Base-by-base conservation (phyloP, 2,113 vertebrate species). In the Nibea coibor region DNA sequence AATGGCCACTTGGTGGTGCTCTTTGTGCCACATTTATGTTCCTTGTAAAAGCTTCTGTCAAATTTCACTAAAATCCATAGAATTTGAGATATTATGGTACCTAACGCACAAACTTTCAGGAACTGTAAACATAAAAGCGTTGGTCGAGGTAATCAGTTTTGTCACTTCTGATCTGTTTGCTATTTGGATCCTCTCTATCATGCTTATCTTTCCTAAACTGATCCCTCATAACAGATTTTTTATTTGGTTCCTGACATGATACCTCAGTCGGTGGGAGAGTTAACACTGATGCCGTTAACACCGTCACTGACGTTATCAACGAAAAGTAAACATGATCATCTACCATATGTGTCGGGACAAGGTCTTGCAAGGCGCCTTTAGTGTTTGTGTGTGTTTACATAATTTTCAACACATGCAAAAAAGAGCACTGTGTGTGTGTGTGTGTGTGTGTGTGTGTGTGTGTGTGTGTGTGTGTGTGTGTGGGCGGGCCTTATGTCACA, bases 401-500 rank as follows among this genome's bases (percentile, higher is more conserved):
- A 51, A 42, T 72, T 61, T 53, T 69, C 15, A 76, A n/a, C 53
- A 22, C 4, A 53, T 22, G 12, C 64, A 51, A 50, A 62, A 48
- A 48, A 14, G 48, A 45, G 9, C 31, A 8, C 11, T 16, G 0
- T 35, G 19, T 58, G 4, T 43, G 11, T 72, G 24, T 5, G 43
- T 22, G 10, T 24, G 39, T 65, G 10, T 72, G 24, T 5, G 43
- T 22, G 10, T 24, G 39, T 65, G 10, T 51, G n/a, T 67, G 10
- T 59, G 51, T 5, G 39, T 71, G 64, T 5, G 10, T 43, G 35
- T 61, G 10, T 22, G 45, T 57, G 11, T 48, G n/a, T 68, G 11
- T 62, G 53, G 4, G 43, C 20, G 10, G 12, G 70, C 19, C 31
- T 74, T 58, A 0, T 68, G 83, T 66, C 59, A 31, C 61, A 61